Conservation (phyloP, 2,113 vertebrate species). For the Synodontis membranacea region DNA sequence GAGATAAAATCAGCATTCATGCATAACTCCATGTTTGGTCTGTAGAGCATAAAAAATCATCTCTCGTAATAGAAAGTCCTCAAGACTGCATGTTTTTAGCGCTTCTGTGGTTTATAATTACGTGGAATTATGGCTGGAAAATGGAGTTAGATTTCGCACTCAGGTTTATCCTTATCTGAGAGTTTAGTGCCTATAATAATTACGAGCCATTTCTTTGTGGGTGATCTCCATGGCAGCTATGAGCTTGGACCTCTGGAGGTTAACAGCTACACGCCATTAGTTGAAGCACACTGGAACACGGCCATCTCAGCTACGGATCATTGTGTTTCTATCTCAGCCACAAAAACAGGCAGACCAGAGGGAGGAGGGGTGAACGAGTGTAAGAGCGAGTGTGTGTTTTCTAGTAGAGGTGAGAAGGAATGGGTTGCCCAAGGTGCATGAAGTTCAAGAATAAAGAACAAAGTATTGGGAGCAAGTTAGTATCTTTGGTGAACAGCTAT, state of each 20-base stretch:
- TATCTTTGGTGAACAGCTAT: slow-evolving; percentile 4
- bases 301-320: slow-evolving; percentile 60
- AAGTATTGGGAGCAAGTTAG: neutral
- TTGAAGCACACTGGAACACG: slow-evolving; percentile 61
- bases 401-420: slow-evolving; percentile 7
- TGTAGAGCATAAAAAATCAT: slow-evolving; percentile 22
- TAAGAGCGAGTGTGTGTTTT: slow-evolving; percentile 24
- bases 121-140: slow-evolving; percentile 9
- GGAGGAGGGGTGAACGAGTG: neutral
- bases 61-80: neutral
- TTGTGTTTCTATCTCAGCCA: slow-evolving; percentile 51
- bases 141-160: slow-evolving; percentile 13
- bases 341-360: slow-evolving; percentile 23
- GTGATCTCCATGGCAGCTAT: slow-evolving; percentile 40
- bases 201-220: slow-evolving; percentile 36
- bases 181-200: neutral
- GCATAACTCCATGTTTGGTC: slow-evolving; percentile 37
- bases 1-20: slow-evolving; percentile 50
- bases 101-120: slow-evolving; percentile 14
- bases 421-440: neutral
- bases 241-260: slow-evolving; percentile 39
- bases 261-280: slow-evolving; percentile 64
- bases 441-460: slow-evolving; percentile 9
- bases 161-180: slow-evolving; percentile 16
- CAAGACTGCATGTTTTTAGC: neutral